Percentiles rank a stretch among this genome's conserved stretches.
These are phyloP conservation scores for Lysandra bellargus DNA, from an alignment of 2,888 invertebrate genomes.

Conservation along the genomic window DNA sequence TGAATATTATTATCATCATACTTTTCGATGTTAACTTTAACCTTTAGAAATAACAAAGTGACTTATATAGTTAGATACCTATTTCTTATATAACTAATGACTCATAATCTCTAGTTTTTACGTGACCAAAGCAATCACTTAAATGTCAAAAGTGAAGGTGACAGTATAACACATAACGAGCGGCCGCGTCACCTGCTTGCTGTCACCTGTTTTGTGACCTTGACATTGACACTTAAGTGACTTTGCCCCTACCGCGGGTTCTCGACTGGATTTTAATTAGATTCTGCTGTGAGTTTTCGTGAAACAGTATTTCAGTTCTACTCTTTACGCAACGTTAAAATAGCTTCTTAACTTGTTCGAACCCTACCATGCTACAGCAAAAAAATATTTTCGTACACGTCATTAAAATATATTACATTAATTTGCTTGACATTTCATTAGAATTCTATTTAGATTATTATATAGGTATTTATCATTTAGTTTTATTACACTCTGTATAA, in stretches of 20 bases:
- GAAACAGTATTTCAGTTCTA: too few species aligned
- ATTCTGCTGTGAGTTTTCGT: not conserved
- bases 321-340: too few species aligned
- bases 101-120: not conserved
- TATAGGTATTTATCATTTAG: too few species aligned
- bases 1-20: not conserved
- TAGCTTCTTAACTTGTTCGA: too few species aligned
- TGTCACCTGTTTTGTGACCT: conserved; percentile 42
- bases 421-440: too few species aligned
- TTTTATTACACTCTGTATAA: too few species aligned
- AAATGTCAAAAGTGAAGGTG: conserved; percentile 13
- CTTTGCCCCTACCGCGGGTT: conserved; percentile 38
- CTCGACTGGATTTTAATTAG: not conserved
- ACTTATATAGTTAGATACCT: not conserved
- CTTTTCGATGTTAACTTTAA: not conserved
- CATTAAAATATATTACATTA: too few species aligned
- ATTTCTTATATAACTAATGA: not conserved
- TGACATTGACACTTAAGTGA: conserved; percentile 53
- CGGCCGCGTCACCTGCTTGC: conserved; percentile 19
- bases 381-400: too few species aligned
- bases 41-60: not conserved
- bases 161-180: conserved; percentile 1
- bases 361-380: too few species aligned
- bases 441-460: too few species aligned
- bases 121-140: not conserved